Evolutionary conservation across 2,888 invertebrate species (phyloP).

Genomic region (Aporophyla lueneburgensis): DNA sequence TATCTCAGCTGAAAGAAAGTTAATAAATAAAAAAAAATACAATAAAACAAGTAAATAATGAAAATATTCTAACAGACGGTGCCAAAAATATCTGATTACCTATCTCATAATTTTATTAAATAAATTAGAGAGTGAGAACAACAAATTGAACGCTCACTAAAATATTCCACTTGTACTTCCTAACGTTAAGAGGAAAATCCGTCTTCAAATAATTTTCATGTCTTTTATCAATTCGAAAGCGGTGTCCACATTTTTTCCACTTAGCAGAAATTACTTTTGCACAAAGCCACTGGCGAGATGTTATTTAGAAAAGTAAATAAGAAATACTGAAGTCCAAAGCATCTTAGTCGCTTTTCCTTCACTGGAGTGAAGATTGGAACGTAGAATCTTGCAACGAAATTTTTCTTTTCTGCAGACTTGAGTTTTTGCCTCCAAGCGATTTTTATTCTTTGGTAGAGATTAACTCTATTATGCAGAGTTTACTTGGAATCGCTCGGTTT

Average conservation of each 20-base stretch:
- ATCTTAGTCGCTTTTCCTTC: constrained; percentile 48
- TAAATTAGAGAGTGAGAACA: not conserved
- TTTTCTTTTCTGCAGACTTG: constrained; percentile 39
- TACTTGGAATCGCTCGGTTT: constrained; percentile 20
- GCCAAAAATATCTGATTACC: not conserved
- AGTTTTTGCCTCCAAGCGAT: constrained; percentile 34
- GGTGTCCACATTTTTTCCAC: constrained; percentile 61
- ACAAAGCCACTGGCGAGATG: constrained; percentile 53
- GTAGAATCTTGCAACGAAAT: constrained; percentile 31
- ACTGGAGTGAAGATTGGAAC: constrained; percentile 50
- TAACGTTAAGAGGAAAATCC: constrained; percentile 30
- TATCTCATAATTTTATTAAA: not conserved
- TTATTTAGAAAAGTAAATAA: constrained; percentile 68
- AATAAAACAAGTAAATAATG: not conserved
- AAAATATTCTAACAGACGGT: not conserved
- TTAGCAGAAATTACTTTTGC: constrained; percentile 65
- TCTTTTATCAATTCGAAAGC: constrained; percentile 61
- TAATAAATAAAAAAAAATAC: not conserved
- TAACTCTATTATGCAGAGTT: constrained; percentile 49
- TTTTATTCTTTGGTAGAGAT: constrained; percentile 54
- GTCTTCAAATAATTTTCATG: constrained; percentile 38
- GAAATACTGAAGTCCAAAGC: constrained; percentile 66
- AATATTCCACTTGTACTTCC: constrained; percentile 16
- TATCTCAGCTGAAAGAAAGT: not conserved
- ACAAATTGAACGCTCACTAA: not conserved